phyloP scores from a whole-genome alignment of 2,113 vertebrate genomes.

The Parus major region DNA sequence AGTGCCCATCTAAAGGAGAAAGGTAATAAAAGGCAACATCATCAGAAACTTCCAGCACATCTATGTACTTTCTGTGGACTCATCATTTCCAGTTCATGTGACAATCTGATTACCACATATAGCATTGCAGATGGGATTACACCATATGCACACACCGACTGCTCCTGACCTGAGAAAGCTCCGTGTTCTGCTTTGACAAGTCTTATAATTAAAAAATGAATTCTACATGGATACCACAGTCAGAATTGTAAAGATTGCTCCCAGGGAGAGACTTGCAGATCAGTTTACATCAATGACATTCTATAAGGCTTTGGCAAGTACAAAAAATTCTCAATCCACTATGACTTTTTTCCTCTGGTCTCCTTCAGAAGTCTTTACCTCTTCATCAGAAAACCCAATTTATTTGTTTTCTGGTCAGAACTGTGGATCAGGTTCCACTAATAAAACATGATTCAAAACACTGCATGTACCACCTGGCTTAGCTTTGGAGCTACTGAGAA shows the following conservation, averaged over 20 bases:
- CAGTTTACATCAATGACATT: background rate
- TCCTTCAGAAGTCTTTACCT: background rate
- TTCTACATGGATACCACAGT: background rate
- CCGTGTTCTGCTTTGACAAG: background rate
- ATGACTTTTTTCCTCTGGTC: background rate
- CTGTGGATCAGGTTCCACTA: background rate
- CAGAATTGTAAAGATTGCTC: background rate
- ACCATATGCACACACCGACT: background rate
- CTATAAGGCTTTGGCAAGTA: background rate
- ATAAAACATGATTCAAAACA: background rate
- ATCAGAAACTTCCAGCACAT: background rate
- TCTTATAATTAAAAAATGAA: background rate
- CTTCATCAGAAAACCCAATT: background rate
- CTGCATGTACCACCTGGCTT: background rate
- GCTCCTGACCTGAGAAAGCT: background rate
- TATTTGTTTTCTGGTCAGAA: background rate
- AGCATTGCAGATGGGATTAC: background rate
- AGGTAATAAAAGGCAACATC: background rate
- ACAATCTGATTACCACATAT: background rate
- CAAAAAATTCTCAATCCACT: background rate
- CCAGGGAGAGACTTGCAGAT: accelerated
- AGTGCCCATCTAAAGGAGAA: background rate
- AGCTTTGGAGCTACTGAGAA: background rate
- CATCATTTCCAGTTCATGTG: background rate
- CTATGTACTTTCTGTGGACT: background rate